Evolutionary conservation across 2,888 invertebrate genomes (phyloP).

Genomic region (Caenorhabditis auriculariae): DNA sequence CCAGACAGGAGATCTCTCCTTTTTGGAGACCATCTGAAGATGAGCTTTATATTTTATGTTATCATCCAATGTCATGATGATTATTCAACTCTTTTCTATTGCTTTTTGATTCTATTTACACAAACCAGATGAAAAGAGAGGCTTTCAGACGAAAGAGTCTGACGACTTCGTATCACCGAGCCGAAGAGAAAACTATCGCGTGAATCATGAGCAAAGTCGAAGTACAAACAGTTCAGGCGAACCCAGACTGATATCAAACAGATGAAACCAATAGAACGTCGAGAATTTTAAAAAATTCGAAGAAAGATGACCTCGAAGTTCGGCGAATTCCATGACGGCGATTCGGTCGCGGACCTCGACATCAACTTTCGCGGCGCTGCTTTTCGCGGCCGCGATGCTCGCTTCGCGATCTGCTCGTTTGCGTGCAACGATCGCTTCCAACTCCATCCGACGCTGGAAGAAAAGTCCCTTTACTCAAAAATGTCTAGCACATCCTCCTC

Average conservation of each 20-base stretch:
- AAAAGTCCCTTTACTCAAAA: neutral
- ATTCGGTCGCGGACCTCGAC: constrained; percentile 27
- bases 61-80: neutral
- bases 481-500: neutral
- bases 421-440: constrained; percentile 28
- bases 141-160: too few species aligned
- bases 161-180: too few species aligned
- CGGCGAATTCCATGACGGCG: constrained; percentile 21
- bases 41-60: too few species aligned
- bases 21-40: constrained; percentile 41
- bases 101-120: neutral
- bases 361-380: constrained; percentile 20
- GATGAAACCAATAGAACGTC: neutral
- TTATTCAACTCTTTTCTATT: too few species aligned
- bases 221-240: neutral
- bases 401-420: constrained; percentile 34
- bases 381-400: constrained; percentile 30
- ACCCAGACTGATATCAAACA: neutral
- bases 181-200: too few species aligned
- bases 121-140: too few species aligned
- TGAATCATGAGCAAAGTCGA: neutral
- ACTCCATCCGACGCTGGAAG: constrained; percentile 28
- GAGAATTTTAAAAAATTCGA: neutral
- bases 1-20: constrained; percentile 34
- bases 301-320: constrained; percentile 41